Conservation (phyloP, 2,888 invertebrate genomes). For the Blomia tropicalis region DNA sequence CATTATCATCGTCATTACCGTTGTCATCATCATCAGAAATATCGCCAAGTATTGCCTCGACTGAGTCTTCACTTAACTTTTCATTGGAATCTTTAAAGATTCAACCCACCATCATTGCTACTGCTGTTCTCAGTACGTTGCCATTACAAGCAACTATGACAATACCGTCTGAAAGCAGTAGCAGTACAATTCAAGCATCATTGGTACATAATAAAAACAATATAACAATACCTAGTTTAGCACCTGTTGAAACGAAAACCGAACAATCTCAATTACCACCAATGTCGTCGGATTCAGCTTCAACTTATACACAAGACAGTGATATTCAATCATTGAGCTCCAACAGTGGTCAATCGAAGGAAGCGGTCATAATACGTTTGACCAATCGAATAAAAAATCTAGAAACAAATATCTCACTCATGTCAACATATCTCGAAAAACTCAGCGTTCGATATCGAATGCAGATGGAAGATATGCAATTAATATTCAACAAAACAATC, state of each 20-base stretch:
- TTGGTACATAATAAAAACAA: background rate
- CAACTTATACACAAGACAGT: background rate
- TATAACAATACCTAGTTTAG: background rate
- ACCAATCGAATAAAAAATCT: constrained; percentile 89
- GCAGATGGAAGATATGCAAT: constrained; percentile 86
- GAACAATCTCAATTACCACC: background rate
- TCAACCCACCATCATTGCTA: background rate
- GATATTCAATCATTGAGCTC: constrained; percentile 7
- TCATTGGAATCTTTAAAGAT: background rate
- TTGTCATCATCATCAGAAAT: background rate
- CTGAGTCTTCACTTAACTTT: background rate
- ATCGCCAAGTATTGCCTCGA: background rate
- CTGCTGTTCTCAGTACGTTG: background rate
- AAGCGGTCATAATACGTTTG: constrained; percentile 84
- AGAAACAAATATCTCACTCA: constrained; percentile 90
- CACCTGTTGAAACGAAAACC: background rate
- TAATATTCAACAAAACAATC: constrained; percentile 41
- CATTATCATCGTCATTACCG: background rate
- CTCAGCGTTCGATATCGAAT: constrained; percentile 83
- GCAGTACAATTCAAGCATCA: background rate
- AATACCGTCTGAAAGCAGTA: background rate
- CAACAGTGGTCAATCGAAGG: constrained; percentile 48
- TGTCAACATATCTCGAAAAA: constrained; percentile 89
- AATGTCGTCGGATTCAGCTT: background rate
- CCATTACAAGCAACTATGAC: background rate